A percentile compares a stretch with the other conserved stretches of the same genome.
These are phyloP conservation scores for Albula goreensis DNA, from an alignment of 2,113 vertebrate species.

Conservation along the genomic window DNA sequence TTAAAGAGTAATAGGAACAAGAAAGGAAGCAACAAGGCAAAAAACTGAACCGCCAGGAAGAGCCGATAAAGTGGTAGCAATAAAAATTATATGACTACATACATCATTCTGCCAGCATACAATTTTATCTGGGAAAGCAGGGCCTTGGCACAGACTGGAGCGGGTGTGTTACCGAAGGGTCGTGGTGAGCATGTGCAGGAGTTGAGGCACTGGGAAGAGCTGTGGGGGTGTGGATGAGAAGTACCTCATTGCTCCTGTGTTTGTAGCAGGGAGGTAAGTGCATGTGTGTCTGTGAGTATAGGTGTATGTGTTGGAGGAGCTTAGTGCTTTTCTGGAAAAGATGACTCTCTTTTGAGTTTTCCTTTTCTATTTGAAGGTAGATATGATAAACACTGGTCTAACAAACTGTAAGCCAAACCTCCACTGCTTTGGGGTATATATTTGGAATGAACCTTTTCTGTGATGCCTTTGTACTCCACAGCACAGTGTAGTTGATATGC, in stretches of 20 bases:
- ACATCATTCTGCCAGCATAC: conserved; percentile 51
- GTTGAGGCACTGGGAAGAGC: neutral
- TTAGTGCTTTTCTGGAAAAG: neutral
- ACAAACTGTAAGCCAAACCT: neutral
- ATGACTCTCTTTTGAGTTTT: neutral
- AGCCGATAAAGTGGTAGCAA: conserved; percentile 46
- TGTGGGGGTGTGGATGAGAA: neutral
- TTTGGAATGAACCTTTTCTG: neutral
- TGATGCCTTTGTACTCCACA: neutral
- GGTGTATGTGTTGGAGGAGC: conserved; percentile 1
- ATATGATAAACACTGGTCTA: neutral
- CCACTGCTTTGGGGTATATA: neutral
- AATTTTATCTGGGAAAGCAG: conserved; percentile 45
- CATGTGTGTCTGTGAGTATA: neutral
- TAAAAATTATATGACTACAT: conserved; percentile 50
- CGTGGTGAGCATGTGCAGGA: neutral
- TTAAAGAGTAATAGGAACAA: conserved; percentile 31
- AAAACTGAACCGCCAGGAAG: conserved; percentile 39
- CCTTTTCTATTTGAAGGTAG: neutral
- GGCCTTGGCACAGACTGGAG: conserved; percentile 36
- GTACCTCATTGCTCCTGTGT: neutral
- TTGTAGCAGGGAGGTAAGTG: neutral
- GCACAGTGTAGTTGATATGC: neutral
- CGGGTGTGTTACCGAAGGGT: conserved; percentile 22
- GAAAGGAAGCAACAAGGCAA: conserved; percentile 32